Evolutionary conservation across 2,797 vertebrate species (phyloP), one percentile per base, ranked within the genome.

Genomic region (Siniperca undulata): DNA sequence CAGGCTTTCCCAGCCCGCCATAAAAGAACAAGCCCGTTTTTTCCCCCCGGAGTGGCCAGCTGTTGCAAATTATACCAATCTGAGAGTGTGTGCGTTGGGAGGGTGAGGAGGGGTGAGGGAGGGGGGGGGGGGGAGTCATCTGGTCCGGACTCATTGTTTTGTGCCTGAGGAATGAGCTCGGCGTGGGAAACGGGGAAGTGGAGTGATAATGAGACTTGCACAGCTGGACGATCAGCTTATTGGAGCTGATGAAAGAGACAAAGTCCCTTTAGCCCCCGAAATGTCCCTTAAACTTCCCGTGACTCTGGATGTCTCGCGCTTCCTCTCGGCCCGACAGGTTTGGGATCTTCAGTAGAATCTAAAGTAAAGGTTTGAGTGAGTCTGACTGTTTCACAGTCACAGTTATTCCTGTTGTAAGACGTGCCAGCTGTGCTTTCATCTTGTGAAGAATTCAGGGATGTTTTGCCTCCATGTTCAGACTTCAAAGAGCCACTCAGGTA

Each of bases 1-100:
- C 48, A 38, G 75, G 46, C 44, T 79, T 81, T 89, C 81, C 71
- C 86, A 90, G 78, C 69, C 68, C 58, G 17, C 70, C 74, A 12
- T 78, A 77, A 81, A 90, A 81, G 12, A 74, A 53, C 38, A 24
- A 61, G 64, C 24, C 1, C 4, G 17, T 74, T 84, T 70, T 75
- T 80, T 48, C 52, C 59, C 55, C 59, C 56, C 78, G 64, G 62
- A 77, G 82, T 42, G 62, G 65, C 90, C 95, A 96, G 93, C 94
- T 96, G 95, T 84, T 93, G 84, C 56, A 94, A 89, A 95, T 95
- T 92, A 94, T 83, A 94, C 90, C 87, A 83, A 70, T 91, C 75
- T 86, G 81, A 78, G 83, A 20, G 78, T 36, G 68, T 62, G 74
- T 24, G 69, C 16, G 48, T 55, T 22, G 14, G 13, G 27, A 34